Conservation (phyloP, 2,113 vertebrate species). For the Benitochromis conjunctus region DNA sequence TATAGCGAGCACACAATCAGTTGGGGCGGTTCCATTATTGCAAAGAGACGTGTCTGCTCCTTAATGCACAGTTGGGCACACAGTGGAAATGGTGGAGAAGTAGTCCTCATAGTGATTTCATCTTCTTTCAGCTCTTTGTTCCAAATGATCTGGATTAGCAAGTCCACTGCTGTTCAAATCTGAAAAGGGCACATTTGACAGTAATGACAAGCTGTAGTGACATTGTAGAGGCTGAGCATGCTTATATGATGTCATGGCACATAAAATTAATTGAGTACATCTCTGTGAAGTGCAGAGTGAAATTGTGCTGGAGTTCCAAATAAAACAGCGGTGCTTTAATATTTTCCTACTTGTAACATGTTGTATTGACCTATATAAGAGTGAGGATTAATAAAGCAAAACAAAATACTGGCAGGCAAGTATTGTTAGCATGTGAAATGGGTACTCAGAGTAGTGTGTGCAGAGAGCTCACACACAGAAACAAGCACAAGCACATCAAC, state of each 20-base stretch:
- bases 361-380: conserved; percentile 46
- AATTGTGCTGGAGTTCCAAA: background rate
- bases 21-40: background rate
- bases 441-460: conserved; percentile 8
- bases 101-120: background rate
- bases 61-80: background rate
- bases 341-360: conserved; percentile 24
- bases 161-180: background rate
- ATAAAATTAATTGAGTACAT: background rate
- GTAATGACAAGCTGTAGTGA: background rate
- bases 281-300: background rate
- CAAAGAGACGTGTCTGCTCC: background rate
- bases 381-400: conserved; percentile 54
- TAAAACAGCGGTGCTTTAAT: conserved; percentile 15
- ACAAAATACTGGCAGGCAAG: conserved; percentile 39
- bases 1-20: background rate
- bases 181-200: conserved; percentile 9
- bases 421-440: conserved; percentile 30
- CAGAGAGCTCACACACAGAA: background rate
- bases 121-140: background rate
- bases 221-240: background rate
- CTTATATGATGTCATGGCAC: background rate
- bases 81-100: background rate
- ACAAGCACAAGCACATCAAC: background rate
- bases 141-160: background rate